Evolutionary conservation across 2,797 vertebrate species (phyloP).

Genomic region (Mus minutoides): DNA sequence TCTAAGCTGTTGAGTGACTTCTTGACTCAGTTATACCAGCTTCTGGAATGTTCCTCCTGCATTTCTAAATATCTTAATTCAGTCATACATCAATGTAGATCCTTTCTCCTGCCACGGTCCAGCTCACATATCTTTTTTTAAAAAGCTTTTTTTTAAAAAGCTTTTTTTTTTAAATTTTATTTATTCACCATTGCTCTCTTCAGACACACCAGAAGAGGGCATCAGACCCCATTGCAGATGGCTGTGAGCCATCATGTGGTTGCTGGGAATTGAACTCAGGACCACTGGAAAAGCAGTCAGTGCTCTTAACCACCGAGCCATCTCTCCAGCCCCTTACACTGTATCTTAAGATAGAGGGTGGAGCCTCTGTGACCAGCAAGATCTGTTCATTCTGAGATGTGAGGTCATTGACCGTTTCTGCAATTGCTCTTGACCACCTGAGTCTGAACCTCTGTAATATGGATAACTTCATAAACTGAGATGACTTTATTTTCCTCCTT

Average conservation of each 20-base stretch:
- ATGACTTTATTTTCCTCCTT: background rate
- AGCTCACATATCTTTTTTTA: background rate
- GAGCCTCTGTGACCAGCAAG: background rate
- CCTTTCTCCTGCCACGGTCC: background rate
- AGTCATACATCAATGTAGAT: background rate
- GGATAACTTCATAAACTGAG: background rate
- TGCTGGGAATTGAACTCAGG: too few relatives aligned
- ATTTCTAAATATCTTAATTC: background rate
- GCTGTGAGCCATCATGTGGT: too few relatives aligned
- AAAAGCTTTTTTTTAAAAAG: too few relatives aligned
- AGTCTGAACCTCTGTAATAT: background rate
- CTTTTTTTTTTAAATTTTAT: too few relatives aligned
- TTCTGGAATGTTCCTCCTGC: background rate
- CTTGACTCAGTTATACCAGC: background rate
- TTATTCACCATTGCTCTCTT: too few relatives aligned
- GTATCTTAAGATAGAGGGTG: background rate
- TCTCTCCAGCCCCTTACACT: background rate
- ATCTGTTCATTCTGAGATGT: background rate
- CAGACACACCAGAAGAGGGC: too few relatives aligned
- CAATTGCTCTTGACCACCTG: background rate
- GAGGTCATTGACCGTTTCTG: background rate
- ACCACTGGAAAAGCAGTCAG: too few relatives aligned
- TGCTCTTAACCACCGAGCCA: too few relatives aligned
- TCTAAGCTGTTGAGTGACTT: background rate
- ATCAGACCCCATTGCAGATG: too few relatives aligned